Evolutionary conservation across 2,113 vertebrate genomes (phyloP), one percentile per base, ranked within the genome.

Genomic region (Hiodon tergisus): DNA sequence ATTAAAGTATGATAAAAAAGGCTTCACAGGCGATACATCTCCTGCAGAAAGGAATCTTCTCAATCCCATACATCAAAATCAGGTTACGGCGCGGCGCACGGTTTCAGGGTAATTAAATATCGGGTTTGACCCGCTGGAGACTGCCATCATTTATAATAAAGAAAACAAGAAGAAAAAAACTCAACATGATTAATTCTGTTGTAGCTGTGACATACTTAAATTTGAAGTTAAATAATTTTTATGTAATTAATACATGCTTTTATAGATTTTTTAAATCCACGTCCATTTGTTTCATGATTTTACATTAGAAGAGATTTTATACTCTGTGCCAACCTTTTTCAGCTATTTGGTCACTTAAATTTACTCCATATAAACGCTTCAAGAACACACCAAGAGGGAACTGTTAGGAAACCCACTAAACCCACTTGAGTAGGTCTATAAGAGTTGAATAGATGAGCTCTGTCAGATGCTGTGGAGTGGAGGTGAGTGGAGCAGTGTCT

Each of bases 51-150:
- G 72, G 31, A 14, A 77, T 77, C 61, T 67, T 47, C 69, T 72
- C 72, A 72, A 77, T 77, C 61, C 46, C 61, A 72, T 72, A 67
- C 52, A 48, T 7, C 53, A 71, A 72, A 77, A 72, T 72, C 62
- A 7, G n/a, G 67, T 71, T 72, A 71, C 55, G 61, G 76, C 50
- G 48, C 55, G 61, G 76, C 50, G 48, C 69, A 31, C 46, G 68
- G 31, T 65, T 58, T 60, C 55, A 31, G 31, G 13, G 17, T 58
- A 69, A 73, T 77, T 77, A 77, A 73, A 73, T 77, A 73, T 67
- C 47, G 50, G 63, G 14, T 67, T 77, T 61, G 31, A 31, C 58
- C 47, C 68, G 57, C 63, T 73, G 76, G 69, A 51, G 66, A 17
- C 50, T 61, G 55, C 69, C 61, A 11, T 52, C 6, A 68, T 73